phyloP scores from a whole-genome alignment of 2,888 invertebrate genomes.

The Strigamia maritima region DNA sequence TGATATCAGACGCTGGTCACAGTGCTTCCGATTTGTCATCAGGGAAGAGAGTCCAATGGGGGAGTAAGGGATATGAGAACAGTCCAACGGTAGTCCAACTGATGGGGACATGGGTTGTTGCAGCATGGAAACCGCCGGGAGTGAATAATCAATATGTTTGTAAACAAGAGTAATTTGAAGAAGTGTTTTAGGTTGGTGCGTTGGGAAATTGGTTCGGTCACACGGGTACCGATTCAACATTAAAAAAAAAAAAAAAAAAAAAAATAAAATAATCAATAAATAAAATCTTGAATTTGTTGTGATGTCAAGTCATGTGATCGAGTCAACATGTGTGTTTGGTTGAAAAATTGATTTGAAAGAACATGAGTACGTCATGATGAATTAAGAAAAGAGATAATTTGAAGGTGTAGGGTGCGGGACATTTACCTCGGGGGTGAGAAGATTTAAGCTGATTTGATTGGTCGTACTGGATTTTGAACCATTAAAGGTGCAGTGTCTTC shows the following conservation, averaged over 20 bases:
- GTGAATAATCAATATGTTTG: slow-evolving; percentile 8
- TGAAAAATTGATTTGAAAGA: no score
- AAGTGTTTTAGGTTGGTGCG: slow-evolving; percentile 5
- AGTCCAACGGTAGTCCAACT: not conserved
- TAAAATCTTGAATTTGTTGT: no score
- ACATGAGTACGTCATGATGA: no score
- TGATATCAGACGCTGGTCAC: slow-evolving; percentile 9
- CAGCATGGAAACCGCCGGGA: not conserved
- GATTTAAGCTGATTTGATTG: slow-evolving; percentile 31
- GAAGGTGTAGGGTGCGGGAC: not conserved
- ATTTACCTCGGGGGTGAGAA: slow-evolving; percentile 1
- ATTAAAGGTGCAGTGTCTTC: slow-evolving; percentile 24
- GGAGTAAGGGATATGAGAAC: not conserved
- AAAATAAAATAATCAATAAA: no score
- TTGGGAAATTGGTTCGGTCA: not conserved
- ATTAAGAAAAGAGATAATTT: not conserved
- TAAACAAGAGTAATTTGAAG: slow-evolving; percentile 2
- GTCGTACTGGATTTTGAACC: not conserved
- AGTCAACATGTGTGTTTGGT: no score
- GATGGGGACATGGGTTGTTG: not conserved
- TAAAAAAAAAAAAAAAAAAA: no score
- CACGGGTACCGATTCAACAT: not conserved
- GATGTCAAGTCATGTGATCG: no score
- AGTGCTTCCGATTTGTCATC: slow-evolving; percentile 22
- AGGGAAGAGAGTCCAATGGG: not conserved